Evolutionary conservation across 2,888 invertebrate genomes (phyloP).

Genomic region (Pollenia amentaria): DNA sequence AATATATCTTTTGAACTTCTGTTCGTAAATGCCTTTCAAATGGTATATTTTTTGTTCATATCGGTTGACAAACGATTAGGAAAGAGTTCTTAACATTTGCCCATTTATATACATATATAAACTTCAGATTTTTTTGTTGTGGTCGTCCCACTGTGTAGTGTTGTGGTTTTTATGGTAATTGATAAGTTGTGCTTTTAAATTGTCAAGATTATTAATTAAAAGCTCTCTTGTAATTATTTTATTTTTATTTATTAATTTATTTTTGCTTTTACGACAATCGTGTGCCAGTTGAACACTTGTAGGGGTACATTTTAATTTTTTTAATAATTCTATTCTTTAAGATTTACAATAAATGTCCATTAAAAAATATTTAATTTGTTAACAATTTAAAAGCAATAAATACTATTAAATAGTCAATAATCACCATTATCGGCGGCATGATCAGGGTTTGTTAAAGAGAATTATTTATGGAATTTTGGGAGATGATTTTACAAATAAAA

Average conservation of each 20-base stretch:
- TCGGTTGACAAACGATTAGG: too few relatives aligned
- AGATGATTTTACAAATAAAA: constrained; percentile 30
- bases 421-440: constrained; percentile 26
- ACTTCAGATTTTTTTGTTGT: neutral
- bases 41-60: too few relatives aligned
- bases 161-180: constrained; percentile 32
- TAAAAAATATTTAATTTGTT: constrained; percentile 2
- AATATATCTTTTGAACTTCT: too few relatives aligned
- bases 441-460: constrained; percentile 6
- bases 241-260: constrained; percentile 37
- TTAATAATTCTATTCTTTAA: constrained; percentile 15
- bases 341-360: neutral
- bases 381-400: constrained; percentile 39
- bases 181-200: constrained; percentile 53
- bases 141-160: neutral
- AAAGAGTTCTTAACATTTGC: too few relatives aligned
- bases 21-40: too few relatives aligned
- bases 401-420: constrained; percentile 27
- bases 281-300: constrained; percentile 35
- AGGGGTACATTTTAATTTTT: constrained; percentile 5
- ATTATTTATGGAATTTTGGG: constrained; percentile 19
- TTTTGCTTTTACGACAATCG: constrained; percentile 49
- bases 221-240: constrained; percentile 30
- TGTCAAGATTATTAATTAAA: constrained; percentile 60
- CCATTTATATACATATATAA: too few relatives aligned